Evolutionary conservation across 2,888 invertebrate genomes (phyloP).

Genomic region (Sturmia bella): DNA sequence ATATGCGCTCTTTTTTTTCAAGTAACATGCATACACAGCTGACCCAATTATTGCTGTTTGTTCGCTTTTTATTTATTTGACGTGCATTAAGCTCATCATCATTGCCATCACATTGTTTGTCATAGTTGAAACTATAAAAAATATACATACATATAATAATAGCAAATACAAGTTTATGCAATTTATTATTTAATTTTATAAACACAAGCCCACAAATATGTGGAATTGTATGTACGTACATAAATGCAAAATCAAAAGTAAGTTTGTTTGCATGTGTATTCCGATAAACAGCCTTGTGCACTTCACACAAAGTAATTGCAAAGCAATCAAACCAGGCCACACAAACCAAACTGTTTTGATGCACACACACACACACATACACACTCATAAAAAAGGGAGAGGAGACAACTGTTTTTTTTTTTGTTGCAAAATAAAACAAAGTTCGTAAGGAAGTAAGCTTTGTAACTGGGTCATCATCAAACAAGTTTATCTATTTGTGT

Average conservation of each 20-base stretch:
- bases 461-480: slow-evolving; percentile 62
- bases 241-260: slow-evolving; percentile 16
- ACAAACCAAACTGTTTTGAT: slow-evolving; percentile 40
- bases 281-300: slow-evolving; percentile 55
- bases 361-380: neutral
- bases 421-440: slow-evolving; percentile 49
- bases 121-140: slow-evolving; percentile 44
- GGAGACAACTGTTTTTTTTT: slow-evolving; percentile 3
- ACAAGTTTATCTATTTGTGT: neutral
- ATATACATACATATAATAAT: slow-evolving; percentile 4
- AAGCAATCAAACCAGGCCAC: slow-evolving; percentile 52
- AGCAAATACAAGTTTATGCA: slow-evolving; percentile 57
- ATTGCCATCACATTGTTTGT: slow-evolving; percentile 52
- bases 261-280: slow-evolving; percentile 5
- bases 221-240: neutral
- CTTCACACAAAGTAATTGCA: slow-evolving; percentile 60
- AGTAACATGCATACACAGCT: slow-evolving; percentile 14
- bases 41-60: slow-evolving; percentile 41
- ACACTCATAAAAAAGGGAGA: slow-evolving; percentile 18
- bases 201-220: slow-evolving; percentile 6
- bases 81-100: slow-evolving; percentile 46
- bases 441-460: slow-evolving; percentile 66
- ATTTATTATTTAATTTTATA: slow-evolving; percentile 64
- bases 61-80: slow-evolving; percentile 28
- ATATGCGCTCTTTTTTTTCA: neutral